These are phyloP conservation scores for Ceratina japonica DNA, from an alignment of 1,140 invertebrate genomes.

Conservation along the genomic window DNA sequence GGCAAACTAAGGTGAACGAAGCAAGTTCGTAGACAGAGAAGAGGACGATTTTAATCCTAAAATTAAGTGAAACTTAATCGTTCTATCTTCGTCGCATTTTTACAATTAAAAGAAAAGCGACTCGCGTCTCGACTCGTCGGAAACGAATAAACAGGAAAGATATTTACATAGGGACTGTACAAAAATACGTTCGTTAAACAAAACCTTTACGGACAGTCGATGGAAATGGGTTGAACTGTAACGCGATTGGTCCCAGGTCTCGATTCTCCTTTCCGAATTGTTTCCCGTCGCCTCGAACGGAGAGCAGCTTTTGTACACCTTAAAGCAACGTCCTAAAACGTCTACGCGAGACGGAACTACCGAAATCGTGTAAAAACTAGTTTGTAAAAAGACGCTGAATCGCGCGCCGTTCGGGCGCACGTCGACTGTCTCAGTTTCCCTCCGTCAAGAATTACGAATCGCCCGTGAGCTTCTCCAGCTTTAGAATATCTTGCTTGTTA, in stretches of 20 bases:
- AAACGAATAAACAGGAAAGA: conserved; percentile 31
- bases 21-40: no score
- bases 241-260: conserved; percentile 58
- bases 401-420: not conserved
- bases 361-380: conserved; percentile 23
- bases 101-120: no score
- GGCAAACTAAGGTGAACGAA: no score
- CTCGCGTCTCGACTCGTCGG: not conserved
- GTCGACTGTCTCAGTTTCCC: not conserved
- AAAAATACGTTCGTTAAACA: conserved; percentile 29
- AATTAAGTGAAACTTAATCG: not conserved
- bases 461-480: not conserved
- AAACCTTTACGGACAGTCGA: conserved; percentile 25
- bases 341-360: conserved; percentile 2
- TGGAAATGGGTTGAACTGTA: conserved; percentile 22
- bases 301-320: conserved; percentile 53
- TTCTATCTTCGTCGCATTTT: not conserved
- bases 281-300: not conserved
- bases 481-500: conserved; percentile 11
- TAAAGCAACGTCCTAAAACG: conserved; percentile 21
- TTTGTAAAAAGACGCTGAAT: conserved; percentile 25
- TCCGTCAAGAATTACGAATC: not conserved
- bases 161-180: conserved; percentile 49
- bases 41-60: no score
- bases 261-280: conserved; percentile 7